phyloP scores from a whole-genome alignment of 2,797 vertebrate genomes.

The Rachycentron canadum region DNA sequence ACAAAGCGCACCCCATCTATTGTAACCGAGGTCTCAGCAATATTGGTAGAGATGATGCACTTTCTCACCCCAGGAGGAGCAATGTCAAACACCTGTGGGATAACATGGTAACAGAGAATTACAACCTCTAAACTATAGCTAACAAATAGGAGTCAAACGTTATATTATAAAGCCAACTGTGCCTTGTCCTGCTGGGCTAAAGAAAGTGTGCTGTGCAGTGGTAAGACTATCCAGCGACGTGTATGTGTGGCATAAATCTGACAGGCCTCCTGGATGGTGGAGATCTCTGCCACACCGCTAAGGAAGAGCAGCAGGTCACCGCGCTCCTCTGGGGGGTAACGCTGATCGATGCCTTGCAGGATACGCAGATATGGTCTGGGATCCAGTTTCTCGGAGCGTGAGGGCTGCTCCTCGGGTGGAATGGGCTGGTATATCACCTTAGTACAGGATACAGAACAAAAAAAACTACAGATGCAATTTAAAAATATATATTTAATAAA shows the following conservation, averaged over 20 bases:
- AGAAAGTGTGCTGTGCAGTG: slow-evolving; percentile 93
- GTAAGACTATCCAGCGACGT: slow-evolving; percentile 91
- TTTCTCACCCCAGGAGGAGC: slow-evolving; percentile 92
- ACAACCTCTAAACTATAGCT: neutral
- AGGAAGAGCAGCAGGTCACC: slow-evolving; percentile 95
- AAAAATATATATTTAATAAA: neutral
- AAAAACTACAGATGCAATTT: neutral
- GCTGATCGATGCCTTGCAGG: slow-evolving; percentile 92
- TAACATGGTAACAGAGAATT: neutral
- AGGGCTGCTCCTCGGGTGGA: slow-evolving; percentile 84
- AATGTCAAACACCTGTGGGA: slow-evolving; percentile 91
- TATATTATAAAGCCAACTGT: neutral
- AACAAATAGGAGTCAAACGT: neutral
- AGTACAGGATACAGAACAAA: neutral
- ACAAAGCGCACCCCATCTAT: slow-evolving; percentile 96
- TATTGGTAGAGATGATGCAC: slow-evolving; percentile 96
- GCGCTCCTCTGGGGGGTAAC: slow-evolving; percentile 89
- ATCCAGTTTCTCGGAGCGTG: slow-evolving; percentile 89
- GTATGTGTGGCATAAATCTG: slow-evolving; percentile 90
- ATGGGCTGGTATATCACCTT: slow-evolving; percentile 93
- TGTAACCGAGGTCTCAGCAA: slow-evolving; percentile 95
- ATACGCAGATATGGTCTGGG: slow-evolving; percentile 91
- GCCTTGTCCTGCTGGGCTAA: slow-evolving; percentile 94
- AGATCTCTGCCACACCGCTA: slow-evolving; percentile 93
- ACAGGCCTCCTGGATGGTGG: slow-evolving; percentile 88